Evolutionary conservation across 53 echinoderm and acorn worm species (phyloP), one percentile per base, ranked within the genome.

Genomic region (Antedon mediterranea): DNA sequence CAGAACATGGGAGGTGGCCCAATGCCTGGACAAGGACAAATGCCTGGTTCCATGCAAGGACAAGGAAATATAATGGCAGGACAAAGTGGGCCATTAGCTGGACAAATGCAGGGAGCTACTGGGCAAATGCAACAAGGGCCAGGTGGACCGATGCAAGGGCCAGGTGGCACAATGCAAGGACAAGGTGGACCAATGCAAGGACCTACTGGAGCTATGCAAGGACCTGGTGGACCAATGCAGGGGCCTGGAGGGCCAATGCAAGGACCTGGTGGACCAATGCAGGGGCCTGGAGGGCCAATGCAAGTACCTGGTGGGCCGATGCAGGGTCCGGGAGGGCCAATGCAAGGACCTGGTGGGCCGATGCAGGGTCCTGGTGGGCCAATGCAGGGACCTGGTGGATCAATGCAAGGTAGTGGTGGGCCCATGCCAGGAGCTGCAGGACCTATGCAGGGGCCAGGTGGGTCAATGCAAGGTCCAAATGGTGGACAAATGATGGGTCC

Each of bases 101-200:
- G 73, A 34, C 33, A 9, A 34, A 75, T 82, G 77, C 77, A 77
- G 28, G 37, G 71, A 18, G 29, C 32, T 0, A 30, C 71, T 33
- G 89, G 89, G 32, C 79, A 90, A 72, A 92, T 93, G 89, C 81
- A 81, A 23, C n/a, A 75, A 20, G 33, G 75, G 27, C 83, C 76
- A 28, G 78, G 73, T 72, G 85, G 85, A 28, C 82, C 80, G 18
- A 33, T 37, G 34, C 74, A 80, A 34, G 78, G 83, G 9, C 76
- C 76, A 13, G 76, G 32, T 57, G 57, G 57, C 1, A 13, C 57
- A 18, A 81, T 74, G 76, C 76, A 32, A 33, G 76, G 76, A 76
- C 76, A 33, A 13, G 76, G 76, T 33, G 57, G 57, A 8, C 57
- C 57, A 18, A 57, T 57, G 57, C 83, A 83, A 34, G 83, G 78